These are phyloP conservation scores for Amphipyra berbera DNA, from an alignment of 2,888 invertebrate genomes.

Conservation along the genomic window DNA sequence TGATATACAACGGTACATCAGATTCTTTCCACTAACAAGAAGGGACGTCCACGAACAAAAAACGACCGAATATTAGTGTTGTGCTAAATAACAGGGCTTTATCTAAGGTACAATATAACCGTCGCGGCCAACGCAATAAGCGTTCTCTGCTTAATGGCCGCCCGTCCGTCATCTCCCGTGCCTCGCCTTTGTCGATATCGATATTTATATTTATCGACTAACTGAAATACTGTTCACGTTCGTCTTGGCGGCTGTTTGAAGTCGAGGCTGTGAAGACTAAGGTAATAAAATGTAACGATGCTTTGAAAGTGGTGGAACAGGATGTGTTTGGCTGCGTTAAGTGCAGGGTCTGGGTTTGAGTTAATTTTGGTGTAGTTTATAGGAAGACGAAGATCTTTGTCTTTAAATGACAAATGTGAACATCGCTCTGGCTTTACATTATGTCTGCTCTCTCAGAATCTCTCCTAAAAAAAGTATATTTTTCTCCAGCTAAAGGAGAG, in stretches of 20 bases:
- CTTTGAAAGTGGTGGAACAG: conserved; percentile 20
- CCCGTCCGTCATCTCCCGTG: conserved; percentile 77
- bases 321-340: conserved; percentile 4
- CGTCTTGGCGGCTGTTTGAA: conserved; percentile 43
- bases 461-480: no score
- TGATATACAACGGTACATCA: conserved; percentile 42
- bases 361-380: background rate
- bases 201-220: conserved; percentile 58
- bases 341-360: background rate
- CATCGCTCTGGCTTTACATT: background rate
- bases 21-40: conserved; percentile 66
- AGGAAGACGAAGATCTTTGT: background rate
- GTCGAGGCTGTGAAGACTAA: conserved; percentile 23
- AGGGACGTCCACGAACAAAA: conserved; percentile 74
- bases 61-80: conserved; percentile 78
- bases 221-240: conserved; percentile 48
- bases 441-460: no score
- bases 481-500: no score
- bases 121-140: conserved; percentile 80
- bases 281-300: conserved; percentile 43
- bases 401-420: background rate
- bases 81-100: conserved; percentile 81
- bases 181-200: conserved; percentile 61
- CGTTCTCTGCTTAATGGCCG: conserved; percentile 74
- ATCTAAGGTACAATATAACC: conserved; percentile 82